These are phyloP conservation scores for Luperina testacea DNA, from an alignment of 2,888 invertebrate species.

Conservation along the genomic window DNA sequence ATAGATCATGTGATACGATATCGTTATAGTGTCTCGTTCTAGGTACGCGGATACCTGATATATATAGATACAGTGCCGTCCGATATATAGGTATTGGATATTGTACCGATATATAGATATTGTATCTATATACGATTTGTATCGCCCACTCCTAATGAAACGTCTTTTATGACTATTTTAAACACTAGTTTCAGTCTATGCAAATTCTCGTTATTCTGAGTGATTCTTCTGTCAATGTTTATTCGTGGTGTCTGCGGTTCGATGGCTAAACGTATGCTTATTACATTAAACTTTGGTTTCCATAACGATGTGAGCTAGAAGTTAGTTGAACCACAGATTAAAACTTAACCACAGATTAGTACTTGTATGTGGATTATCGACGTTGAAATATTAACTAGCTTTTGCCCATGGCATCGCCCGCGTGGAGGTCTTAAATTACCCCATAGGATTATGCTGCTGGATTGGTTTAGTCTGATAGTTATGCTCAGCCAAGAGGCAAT, in stretches of 20 bases:
- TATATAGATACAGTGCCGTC: too few species aligned
- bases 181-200: too few species aligned
- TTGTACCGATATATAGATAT: too few species aligned
- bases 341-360: constrained; percentile 2
- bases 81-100: too few species aligned
- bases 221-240: not conserved
- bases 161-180: too few species aligned
- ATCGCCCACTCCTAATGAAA: too few species aligned
- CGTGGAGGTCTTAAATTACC: not conserved
- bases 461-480: not conserved
- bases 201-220: not conserved
- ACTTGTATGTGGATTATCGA: too few species aligned
- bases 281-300: constrained; percentile 21
- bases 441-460: not conserved
- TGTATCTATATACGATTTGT: too few species aligned
- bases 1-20: too few species aligned
- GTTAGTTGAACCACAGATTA: constrained; percentile 10
- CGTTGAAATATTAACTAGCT: not conserved
- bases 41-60: too few species aligned
- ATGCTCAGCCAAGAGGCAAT: not conserved
- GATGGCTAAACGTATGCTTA: constrained; percentile 8
- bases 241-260: not conserved
- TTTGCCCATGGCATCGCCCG: too few species aligned
- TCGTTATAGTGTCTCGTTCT: too few species aligned
- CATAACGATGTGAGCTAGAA: constrained; percentile 5